Percentiles rank a stretch among this genome's conserved stretches.
These are phyloP conservation scores for Anabacerthia variegaticeps DNA, from an alignment of 2,797 vertebrate species.

Conservation along the genomic window DNA sequence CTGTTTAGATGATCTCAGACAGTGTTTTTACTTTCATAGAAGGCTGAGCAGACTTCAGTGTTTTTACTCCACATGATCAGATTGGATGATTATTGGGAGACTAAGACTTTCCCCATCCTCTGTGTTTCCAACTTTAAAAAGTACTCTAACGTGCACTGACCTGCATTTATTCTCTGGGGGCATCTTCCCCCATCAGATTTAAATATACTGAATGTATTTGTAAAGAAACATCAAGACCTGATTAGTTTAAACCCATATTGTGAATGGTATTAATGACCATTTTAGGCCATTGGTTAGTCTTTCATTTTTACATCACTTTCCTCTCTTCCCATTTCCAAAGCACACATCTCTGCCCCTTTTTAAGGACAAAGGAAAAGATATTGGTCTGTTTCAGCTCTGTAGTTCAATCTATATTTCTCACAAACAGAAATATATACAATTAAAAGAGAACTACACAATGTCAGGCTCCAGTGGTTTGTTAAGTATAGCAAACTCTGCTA, in stretches of 20 bases:
- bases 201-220: not conserved
- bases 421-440: not conserved
- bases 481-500: not conserved
- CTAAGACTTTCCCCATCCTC: not conserved
- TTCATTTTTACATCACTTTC: not conserved
- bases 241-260: not conserved
- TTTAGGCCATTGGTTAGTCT: not conserved
- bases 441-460: not conserved
- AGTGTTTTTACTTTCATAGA: not conserved
- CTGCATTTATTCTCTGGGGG: not conserved
- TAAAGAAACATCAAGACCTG: not conserved
- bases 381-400: not conserved
- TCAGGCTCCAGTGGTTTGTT: not conserved
- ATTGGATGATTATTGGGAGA: not conserved
- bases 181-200: not conserved
- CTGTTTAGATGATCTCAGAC: not conserved
- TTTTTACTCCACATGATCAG: not conserved
- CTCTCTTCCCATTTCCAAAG: accelerated
- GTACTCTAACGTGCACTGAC: not conserved
- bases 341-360: not conserved
- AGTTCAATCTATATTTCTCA: not conserved
- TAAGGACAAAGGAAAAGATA: not conserved
- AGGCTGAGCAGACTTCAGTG: not conserved
- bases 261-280: not conserved
- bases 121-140: not conserved